Base-by-base conservation (phyloP, 2,888 invertebrate species). In the Sphecodes monilicornis region DNA sequence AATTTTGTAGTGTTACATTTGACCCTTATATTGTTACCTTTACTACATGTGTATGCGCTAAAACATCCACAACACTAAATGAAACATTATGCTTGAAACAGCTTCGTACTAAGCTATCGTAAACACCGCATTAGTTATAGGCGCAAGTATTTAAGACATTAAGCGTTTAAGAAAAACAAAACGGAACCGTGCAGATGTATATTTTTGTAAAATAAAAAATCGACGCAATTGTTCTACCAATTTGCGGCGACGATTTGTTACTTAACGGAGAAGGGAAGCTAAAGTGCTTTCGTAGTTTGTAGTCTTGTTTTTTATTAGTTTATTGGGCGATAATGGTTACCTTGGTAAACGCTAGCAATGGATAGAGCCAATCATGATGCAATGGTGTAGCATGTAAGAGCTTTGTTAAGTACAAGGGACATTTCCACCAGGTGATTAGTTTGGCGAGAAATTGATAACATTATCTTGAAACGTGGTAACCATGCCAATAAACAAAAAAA, bases 141-240 rank as follows among this genome's bases (percentile, higher is more conserved):
- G 50, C 6, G 50, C 50, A 50, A 50, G 50, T 57, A 57, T 57
- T 84, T 77, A 66, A 50, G n/a, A 1, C 43, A 16, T 2, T 72
- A 60, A 18, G 43, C 39, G 46, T 57, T 50, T 29, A 60, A 26
- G 60, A 16, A 60, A 60, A 29, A 8, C 16, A 16, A 36, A 66
- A 13, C 11, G 54, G n/a, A 46, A 39, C n/a, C 26, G 39, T 6
- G n/a, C 43, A 75, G 70, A 75, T 84, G 41, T 78, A 71, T 78
- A 75, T 84, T 84, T 84, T 78, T 83, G 39, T 84, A 83, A 78
- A 32, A 82, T 26, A 57, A 84, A 18, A n/a, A 4, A 66, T 64
- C 11, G 6, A 68, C 54, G 71, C 8, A 22, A 13, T 80, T 13
- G n/a, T 18, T 26, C 22, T 41, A 43, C 22, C 41, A 3, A 32